phyloP scores from a whole-genome alignment of 2,888 invertebrate genomes.

The Scelioninae gen. 2 region DNA sequence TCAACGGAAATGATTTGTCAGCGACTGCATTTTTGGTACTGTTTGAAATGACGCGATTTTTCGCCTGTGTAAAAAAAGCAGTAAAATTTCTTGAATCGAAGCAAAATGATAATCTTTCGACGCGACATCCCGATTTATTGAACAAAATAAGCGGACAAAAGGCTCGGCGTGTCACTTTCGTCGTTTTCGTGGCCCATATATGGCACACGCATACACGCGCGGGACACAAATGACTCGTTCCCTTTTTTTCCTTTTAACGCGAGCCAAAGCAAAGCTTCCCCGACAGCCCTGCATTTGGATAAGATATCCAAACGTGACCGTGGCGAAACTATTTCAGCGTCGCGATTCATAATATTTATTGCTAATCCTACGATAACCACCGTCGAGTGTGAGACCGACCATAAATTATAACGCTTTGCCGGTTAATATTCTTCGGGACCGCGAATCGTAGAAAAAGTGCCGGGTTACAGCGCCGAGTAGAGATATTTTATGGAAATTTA shows the following conservation, averaged over 20 bases:
- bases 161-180: constrained; percentile 10
- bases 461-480: constrained; percentile 39
- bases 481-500: constrained; percentile 54
- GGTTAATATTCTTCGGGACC: constrained; percentile 50
- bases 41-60: no score
- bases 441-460: constrained; percentile 52
- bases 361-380: constrained; percentile 51
- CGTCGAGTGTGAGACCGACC: constrained; percentile 43
- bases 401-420: constrained; percentile 53
- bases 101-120: no score
- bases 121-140: no score
- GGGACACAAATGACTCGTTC: constrained; percentile 34
- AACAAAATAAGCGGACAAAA: no score
- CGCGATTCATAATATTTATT: constrained; percentile 57
- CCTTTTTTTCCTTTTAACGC: constrained; percentile 32
- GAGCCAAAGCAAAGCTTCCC: constrained; percentile 40
- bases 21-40: no score
- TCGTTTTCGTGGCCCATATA: constrained; percentile 37
- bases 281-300: constrained; percentile 51
- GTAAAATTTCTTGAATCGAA: no score
- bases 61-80: no score
- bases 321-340: constrained; percentile 54
- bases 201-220: constrained; percentile 17
- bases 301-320: constrained; percentile 52
- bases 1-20: no score